Evolutionary conservation across 30 jellyfish, hydroid and myxozoan genomes (phyloP), one percentile per base, ranked within the genome.

Genomic region (Sanderia malayensis): DNA sequence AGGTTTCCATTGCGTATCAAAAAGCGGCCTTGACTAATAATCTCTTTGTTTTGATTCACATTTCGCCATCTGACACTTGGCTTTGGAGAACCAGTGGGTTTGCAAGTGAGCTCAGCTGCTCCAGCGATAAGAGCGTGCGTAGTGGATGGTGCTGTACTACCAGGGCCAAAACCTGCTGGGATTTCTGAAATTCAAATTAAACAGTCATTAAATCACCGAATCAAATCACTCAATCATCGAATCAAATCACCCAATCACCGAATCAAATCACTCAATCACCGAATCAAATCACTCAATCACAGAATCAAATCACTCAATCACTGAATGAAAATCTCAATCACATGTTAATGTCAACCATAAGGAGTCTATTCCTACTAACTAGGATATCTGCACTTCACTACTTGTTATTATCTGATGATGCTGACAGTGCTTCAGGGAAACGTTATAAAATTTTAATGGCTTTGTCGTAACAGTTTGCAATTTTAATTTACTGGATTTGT

Each of bases 51-150:
- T 20, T 31, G 46, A 15, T 67, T 52, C 58, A 68, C 31, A 20
- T 86, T 71, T 28, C 93, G 72, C 97, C 97, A 90, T 26, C 89
- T 60, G 0, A 90, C 61, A 2, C 68, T 21, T 8, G 95, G 97
- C 33, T 72, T 78, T 22, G 97, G 97, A 3, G 97, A 80, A 19
- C 97, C 97, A 17, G 82, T 77, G n/a, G 97, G 97, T 22, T 70
- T 60, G 76, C 97, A 90, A 1, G 86, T 27, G 37, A 90, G 65
- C 65, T 82, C 94, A 28, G 92, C 94, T 0, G 46, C 49, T 53
- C 92, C 86, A 17, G 88, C 97, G 44, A 82, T 62, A 26, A 90
- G 80, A 29, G 82, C 95, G 57, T 83, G 97, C 0, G 95, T 78
- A 53, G 66, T 82, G 23, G 82, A 28, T n/a, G 95, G 95, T 47